These are phyloP conservation scores for Volucella zonaria DNA, from an alignment of 2,888 invertebrate genomes.

Conservation along the genomic window DNA sequence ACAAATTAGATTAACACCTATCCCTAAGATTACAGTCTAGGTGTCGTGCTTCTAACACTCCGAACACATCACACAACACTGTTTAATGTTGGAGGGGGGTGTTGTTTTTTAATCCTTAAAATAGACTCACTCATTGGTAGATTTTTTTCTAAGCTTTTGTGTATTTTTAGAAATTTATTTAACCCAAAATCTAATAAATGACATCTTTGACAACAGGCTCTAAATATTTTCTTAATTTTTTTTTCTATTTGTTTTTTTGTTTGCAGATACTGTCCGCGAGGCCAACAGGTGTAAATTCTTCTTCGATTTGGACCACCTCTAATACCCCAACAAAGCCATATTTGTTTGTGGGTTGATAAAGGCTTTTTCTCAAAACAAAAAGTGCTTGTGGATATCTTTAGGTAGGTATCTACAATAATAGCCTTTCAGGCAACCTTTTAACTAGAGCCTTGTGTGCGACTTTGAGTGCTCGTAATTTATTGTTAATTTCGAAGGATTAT, in stretches of 20 bases:
- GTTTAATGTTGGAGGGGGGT: too few species aligned
- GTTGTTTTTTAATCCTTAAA: too few species aligned
- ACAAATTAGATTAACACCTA: slow-evolving; percentile 12
- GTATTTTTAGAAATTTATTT: slow-evolving; percentile 16
- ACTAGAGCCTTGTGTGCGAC: slow-evolving; percentile 10
- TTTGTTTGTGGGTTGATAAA: slow-evolving; percentile 29
- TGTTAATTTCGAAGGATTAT: slow-evolving; percentile 58
- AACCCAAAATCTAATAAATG: too few species aligned
- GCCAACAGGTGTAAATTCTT: slow-evolving; percentile 32
- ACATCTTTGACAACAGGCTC: neutral
- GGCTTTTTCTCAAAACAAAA: neutral
- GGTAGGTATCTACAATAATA: slow-evolving; percentile 47
- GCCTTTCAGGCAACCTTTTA: slow-evolving; percentile 33
- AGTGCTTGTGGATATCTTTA: slow-evolving; percentile 51
- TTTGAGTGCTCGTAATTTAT: slow-evolving; percentile 35
- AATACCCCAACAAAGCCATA: neutral
- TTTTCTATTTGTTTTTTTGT: slow-evolving; percentile 34
- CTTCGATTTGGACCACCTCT: slow-evolving; percentile 12
- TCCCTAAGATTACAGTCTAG: neutral
- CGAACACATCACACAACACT: too few species aligned
- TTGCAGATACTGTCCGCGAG: slow-evolving; percentile 43
- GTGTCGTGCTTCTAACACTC: neutral
- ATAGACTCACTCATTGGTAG: too few species aligned
- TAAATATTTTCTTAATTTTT: slow-evolving; percentile 14
- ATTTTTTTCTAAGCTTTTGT: neutral